Evolutionary conservation across 1,140 invertebrate genomes (phyloP).

Genomic region (Temnothorax nylanderi): DNA sequence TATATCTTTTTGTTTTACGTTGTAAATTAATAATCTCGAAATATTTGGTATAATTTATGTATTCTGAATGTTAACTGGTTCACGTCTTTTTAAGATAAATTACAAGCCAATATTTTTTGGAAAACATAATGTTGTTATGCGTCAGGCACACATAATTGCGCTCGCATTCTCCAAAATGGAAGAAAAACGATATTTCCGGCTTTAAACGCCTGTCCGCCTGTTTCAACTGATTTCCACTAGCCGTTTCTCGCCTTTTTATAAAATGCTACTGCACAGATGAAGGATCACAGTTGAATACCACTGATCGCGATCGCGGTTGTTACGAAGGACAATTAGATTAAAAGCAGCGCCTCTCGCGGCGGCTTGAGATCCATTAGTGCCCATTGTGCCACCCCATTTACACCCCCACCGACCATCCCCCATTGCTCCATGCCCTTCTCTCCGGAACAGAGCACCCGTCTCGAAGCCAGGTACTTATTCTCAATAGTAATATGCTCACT

Average conservation of each 20-base stretch:
- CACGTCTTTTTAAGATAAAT: background rate
- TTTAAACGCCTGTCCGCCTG: background rate
- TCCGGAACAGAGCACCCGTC: slow-evolving; percentile 79
- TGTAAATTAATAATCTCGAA: background rate
- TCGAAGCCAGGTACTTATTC: slow-evolving; percentile 86
- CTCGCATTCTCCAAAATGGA: background rate
- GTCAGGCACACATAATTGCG: background rate
- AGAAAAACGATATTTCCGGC: background rate
- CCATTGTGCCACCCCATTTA: slow-evolving; percentile 86
- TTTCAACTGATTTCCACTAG: slow-evolving; percentile 13
- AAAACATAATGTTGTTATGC: background rate
- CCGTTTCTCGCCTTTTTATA: slow-evolving; percentile 1
- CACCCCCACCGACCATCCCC: slow-evolving; percentile 79
- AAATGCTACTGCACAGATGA: slow-evolving; percentile 40
- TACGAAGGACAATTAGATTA: slow-evolving; percentile 86
- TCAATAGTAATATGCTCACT: slow-evolving; percentile 86
- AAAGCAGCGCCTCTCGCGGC: slow-evolving; percentile 86
- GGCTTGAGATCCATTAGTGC: slow-evolving; percentile 86
- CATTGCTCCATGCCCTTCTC: slow-evolving; percentile 71
- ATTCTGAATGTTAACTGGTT: background rate
- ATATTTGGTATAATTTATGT: background rate
- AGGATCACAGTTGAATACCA: slow-evolving; percentile 77
- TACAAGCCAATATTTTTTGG: background rate
- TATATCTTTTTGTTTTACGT: background rate
- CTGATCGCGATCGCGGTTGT: slow-evolving; percentile 79